Percentiles rank a stretch among this genome's conserved stretches.
phyloP scores from a whole-genome alignment of 2,797 vertebrate genomes.

The Amblyraja radiata region DNA sequence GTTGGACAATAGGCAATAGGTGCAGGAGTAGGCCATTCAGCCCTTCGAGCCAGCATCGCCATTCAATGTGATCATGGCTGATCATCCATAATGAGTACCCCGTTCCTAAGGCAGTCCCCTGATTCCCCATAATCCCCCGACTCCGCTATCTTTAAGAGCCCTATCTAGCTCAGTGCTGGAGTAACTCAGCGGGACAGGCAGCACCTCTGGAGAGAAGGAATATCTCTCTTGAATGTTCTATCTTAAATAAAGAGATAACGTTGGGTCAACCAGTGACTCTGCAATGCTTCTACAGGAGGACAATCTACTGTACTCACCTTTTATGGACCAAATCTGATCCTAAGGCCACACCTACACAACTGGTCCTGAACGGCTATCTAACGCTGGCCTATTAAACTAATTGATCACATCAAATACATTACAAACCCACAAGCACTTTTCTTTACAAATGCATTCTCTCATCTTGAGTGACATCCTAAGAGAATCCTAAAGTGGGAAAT shows the following conservation, averaged over 20 bases:
- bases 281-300: background rate
- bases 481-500: background rate
- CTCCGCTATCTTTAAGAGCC: no score
- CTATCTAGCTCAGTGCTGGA: no score
- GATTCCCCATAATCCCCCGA: no score
- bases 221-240: no score
- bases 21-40: no score
- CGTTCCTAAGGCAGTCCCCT: no score
- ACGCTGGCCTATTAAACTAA: background rate
- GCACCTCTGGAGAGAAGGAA: no score
- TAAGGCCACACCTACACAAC: background rate
- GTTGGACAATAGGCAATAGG: no score
- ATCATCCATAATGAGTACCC: no score
- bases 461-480: background rate
- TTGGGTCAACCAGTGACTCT: background rate
- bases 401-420: background rate
- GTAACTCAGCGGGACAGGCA: no score
- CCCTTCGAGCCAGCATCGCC: no score
- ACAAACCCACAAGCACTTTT: background rate
- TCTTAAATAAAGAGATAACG: background rate
- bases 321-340: background rate
- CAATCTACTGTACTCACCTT: background rate
- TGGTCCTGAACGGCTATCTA: background rate
- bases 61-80: no score
- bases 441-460: background rate